Evolutionary conservation across 2,113 vertebrate species (phyloP), one percentile per base, ranked within the genome.

Genomic region (Psilopogon haemacephalus): DNA sequence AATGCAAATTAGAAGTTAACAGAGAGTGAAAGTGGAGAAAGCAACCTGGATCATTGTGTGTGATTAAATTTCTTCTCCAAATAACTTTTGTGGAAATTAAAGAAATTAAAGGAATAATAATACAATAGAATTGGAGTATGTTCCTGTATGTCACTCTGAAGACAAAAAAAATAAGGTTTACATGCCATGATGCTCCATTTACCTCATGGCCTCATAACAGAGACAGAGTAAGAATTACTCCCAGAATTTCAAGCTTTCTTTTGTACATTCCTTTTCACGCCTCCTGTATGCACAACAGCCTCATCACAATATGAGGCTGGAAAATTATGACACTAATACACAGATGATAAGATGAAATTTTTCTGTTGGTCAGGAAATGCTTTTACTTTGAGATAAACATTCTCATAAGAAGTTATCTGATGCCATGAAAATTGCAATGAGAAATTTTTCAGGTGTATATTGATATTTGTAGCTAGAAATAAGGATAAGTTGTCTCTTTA

Each of bases 61-160:
- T 55, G 35, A 16, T 60, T 84, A 26, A 63, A 59, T 93, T 79
- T 82, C 38, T 81, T 71, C 62, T 64, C 14, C 37, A 69, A 93
- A 64, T 55, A 73, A 72, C 5, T n/a, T 84, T 8, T 64, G 24
- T n/a, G 35, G 32, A 91, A 94, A 79, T 70, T 35, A 75, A 87
- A 92, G 32, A 91, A 94, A 76, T 70, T 33, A 75, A 87, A 92
- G 32, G 83, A 89, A 56, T 65, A 75, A 13, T 64, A 68, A 79
- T 72, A 32, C 10, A 79, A 23, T 18, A 63, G 11, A 82, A 72
- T 56, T 65, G 42, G 44, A 24, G 2, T 30, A 77, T 69, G 28
- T 79, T 38, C 8, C 69, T 86, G 20, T 54, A 33, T 13, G 24
- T 84, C n/a, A 30, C 27, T 59, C 28, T 72, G 67, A 73, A 90